phyloP scores from a whole-genome alignment of 2,797 vertebrate species.

The Falco biarmicus region DNA sequence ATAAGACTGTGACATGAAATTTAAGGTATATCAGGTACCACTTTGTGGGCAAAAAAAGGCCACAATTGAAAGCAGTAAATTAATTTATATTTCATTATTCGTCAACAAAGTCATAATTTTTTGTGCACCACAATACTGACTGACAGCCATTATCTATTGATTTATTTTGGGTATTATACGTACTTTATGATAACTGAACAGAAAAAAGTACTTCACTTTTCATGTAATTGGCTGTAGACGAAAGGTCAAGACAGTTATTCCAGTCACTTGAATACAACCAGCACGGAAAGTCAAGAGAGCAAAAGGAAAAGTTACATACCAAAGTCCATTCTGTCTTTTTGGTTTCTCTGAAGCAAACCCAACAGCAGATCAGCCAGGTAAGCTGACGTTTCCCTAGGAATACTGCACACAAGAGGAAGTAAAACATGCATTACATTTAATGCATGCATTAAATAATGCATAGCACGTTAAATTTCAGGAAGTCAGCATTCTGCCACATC shows the following conservation, averaged over 20 bases:
- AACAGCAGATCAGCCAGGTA: conserved; percentile 88
- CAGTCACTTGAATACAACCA: not conserved
- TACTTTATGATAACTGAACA: not conserved
- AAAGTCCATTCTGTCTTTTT: conserved; percentile 97
- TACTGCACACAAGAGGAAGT: conserved; percentile 74
- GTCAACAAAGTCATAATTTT: not conserved
- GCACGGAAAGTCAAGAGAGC: not conserved
- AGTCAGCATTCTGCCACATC: not conserved
- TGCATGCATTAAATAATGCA: not conserved
- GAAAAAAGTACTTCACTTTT: not conserved
- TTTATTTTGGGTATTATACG: not conserved
- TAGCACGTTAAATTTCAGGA: not conserved
- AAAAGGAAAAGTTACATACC: conserved; percentile 79
- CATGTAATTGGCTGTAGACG: not conserved
- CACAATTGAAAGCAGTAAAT: not conserved
- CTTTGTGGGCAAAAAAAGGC: no score
- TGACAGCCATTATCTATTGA: not conserved
- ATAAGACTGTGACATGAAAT: not conserved
- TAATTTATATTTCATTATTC: not conserved
- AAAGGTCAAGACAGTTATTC: conserved; percentile 22
- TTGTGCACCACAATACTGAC: not conserved
- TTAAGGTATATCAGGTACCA: not conserved
- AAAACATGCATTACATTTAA: conserved; percentile 16
- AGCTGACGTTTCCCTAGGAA: conserved; percentile 94
- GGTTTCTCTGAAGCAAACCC: conserved; percentile 94